Evolutionary conservation across 2,888 invertebrate species (phyloP).

Genomic region (Nymphalis polychloros): DNA sequence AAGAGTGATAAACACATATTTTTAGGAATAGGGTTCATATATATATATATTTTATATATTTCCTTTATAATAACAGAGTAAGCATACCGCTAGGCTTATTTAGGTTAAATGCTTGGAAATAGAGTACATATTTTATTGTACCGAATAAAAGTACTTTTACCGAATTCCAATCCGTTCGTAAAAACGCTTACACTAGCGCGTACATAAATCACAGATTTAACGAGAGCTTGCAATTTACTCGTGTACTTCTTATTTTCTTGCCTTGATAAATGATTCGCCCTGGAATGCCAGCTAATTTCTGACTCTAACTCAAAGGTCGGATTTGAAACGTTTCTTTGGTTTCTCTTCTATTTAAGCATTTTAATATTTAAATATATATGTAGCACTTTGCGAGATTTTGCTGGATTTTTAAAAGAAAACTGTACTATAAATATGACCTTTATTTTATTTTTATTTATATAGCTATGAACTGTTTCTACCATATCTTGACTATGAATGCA

Average conservation of each 20-base stretch:
- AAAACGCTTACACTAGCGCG: slow-evolving; percentile 43
- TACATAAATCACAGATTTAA: slow-evolving; percentile 48
- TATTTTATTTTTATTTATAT: too few species aligned
- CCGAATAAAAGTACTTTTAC: too few species aligned
- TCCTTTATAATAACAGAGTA: too few species aligned
- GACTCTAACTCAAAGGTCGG: slow-evolving; percentile 36
- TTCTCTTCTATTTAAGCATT: slow-evolving; percentile 13
- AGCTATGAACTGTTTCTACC: too few species aligned
- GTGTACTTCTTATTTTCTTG: slow-evolving; percentile 65
- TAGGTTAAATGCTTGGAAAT: background rate
- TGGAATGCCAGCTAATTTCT: slow-evolving; percentile 64
- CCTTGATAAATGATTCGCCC: slow-evolving; percentile 67
- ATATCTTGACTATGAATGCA: too few species aligned
- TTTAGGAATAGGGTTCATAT: too few species aligned
- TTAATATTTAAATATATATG: background rate
- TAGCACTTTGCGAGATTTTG: too few species aligned
- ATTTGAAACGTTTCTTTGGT: slow-evolving; percentile 20
- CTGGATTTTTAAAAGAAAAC: too few species aligned
- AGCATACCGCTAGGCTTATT: too few species aligned
- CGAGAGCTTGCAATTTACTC: slow-evolving; percentile 62
- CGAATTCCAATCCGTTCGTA: slow-evolving; percentile 5
- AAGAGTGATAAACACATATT: too few species aligned
- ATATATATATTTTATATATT: too few species aligned
- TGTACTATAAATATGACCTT: too few species aligned
- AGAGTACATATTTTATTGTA: background rate